These are phyloP conservation scores for Enteromius argenteus DNA, from an alignment of 2,797 vertebrate genomes.

Conservation along the genomic window DNA sequence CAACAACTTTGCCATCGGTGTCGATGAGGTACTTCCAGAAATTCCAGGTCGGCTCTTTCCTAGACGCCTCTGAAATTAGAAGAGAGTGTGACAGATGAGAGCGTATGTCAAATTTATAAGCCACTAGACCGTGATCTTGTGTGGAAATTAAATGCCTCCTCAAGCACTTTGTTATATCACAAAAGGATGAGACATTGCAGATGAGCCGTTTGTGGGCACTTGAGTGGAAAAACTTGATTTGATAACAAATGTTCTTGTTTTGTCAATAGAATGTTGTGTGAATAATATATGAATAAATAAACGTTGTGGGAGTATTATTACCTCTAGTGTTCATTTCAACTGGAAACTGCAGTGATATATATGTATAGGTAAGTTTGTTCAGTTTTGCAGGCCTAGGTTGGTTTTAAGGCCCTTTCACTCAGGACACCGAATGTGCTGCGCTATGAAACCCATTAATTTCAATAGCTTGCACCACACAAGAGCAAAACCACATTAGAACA, in stretches of 20 bases:
- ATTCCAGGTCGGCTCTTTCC: constrained; percentile 95
- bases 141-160: neutral
- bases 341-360: no score
- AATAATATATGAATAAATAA: no score
- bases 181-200: neutral
- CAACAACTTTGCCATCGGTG: constrained; percentile 87
- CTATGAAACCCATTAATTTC: no score
- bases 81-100: neutral
- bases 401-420: no score
- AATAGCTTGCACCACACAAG: no score
- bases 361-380: no score
- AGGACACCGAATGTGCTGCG: no score
- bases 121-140: neutral
- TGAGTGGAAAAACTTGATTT: neutral
- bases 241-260: neutral
- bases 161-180: neutral
- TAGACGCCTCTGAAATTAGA: constrained; percentile 80
- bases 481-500: no score
- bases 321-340: no score
- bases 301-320: no score
- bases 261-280: no score
- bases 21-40: constrained; percentile 97
- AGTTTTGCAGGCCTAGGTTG: no score
- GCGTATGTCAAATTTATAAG: neutral
- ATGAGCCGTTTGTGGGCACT: neutral